A percentile compares a stretch with the other conserved stretches of the same genome.
Conservation (phyloP, 2,797 vertebrate species). For the Caiman crocodilus region DNA sequence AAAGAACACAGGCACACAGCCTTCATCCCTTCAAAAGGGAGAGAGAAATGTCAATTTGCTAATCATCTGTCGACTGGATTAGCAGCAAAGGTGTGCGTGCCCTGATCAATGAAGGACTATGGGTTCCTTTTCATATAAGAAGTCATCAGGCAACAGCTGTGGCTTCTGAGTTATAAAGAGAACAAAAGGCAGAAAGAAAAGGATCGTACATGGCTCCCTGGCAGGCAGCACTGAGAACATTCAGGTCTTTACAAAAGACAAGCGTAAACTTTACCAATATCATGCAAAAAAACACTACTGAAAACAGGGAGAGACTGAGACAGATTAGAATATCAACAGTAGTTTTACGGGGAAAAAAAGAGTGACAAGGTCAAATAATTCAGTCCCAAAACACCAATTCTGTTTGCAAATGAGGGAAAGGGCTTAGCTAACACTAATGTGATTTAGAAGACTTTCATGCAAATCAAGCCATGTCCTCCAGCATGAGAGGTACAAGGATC, state of each 20-base stretch:
- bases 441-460: neutral
- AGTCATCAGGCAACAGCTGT: constrained; percentile 20
- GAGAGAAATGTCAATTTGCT: constrained; percentile 49
- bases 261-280: neutral
- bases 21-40: constrained; percentile 34
- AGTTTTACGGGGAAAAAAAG: neutral
- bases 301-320: neutral
- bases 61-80: constrained; percentile 57
- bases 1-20: constrained; percentile 52
- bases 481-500: neutral
- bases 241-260: neutral
- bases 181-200: neutral
- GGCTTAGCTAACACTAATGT: neutral
- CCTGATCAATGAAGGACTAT: constrained; percentile 45
- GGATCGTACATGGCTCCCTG: neutral
- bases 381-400: neutral
- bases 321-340: rapidly evolving
- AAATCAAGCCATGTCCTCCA: neutral
- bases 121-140: constrained; percentile 41
- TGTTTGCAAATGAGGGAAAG: neutral
- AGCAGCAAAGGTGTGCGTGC: constrained; percentile 39
- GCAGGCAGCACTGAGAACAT: neutral
- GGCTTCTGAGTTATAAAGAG: constrained; percentile 5
- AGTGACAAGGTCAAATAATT: neutral
- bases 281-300: neutral